Base-by-base conservation (phyloP, 2,113 vertebrate species). In the Callaeas wilsoni region DNA sequence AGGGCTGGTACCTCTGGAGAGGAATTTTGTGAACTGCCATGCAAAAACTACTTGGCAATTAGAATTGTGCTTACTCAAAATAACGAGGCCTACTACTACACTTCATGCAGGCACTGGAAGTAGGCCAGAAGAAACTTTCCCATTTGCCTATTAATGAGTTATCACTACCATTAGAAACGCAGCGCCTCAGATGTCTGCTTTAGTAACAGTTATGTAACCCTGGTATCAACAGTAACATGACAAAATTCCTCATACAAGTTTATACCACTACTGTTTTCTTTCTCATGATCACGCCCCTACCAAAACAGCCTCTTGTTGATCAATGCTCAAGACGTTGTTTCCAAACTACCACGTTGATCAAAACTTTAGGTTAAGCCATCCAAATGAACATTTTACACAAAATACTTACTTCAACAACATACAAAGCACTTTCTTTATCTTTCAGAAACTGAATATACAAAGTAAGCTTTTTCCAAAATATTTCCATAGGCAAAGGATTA, bases 401-500 rank as follows among this genome's bases (percentile, higher is more conserved):
- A 98, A 98, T 98, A 98, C 97, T 96, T 97, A 97, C 97, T 97
- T 98, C 98, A 97, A 97, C 97, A 97, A 98, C 98, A 98, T 98
- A 98, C 98, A 98, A 98, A 98, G 97, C 96, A 98, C 97, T 98
- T 98, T 97, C 97, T 98, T 98, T 98, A 98, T 98, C 98, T 97
- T 98, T 98, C 98, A 98, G 97, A 98, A 98, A 98, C 97, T 97
- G 97, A 98, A 98, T 98, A 98, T 98, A 98, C 98, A 98, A 98
- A 98, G 98, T 97, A 98, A 98, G 96, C 96, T 97, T 98, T 97
- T 98, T 98, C 97, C 98, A 98, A 98, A 98, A 98, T 98, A 98
- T 98, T 98, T 98, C 98, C 98, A 98, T 98, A 98, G 97, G 98
- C 98, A 99, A 99, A 99, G 99, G 98, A 98, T 99, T 99, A 99